A percentile compares a stretch with the other conserved stretches of the same genome.
Evolutionary conservation across 2,888 invertebrate species (phyloP).

Genomic region (Lissonota sp.): DNA sequence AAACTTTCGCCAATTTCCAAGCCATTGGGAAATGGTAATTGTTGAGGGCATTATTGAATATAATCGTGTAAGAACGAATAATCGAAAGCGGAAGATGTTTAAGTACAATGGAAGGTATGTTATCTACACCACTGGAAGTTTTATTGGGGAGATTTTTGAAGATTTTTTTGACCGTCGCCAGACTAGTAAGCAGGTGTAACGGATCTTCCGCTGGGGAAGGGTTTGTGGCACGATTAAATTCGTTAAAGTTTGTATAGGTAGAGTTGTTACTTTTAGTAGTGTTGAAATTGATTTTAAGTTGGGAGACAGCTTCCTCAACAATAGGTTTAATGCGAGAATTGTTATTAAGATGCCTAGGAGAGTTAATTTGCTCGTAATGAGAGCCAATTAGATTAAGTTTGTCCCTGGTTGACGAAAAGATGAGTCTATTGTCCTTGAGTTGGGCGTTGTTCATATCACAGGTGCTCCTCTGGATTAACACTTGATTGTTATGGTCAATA

Average conservation of each 20-base stretch:
- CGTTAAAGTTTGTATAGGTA: conserved; percentile 9
- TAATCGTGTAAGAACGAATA: conserved; percentile 11
- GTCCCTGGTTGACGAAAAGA: neutral
- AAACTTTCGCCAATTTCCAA: conserved; percentile 68
- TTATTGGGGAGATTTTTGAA: conserved; percentile 38
- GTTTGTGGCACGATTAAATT: conserved; percentile 7
- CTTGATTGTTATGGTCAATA: conserved; percentile 18
- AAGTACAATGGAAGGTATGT: conserved; percentile 25
- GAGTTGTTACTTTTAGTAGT: neutral
- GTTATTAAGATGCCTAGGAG: conserved; percentile 38
- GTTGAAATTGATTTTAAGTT: too few relatives aligned
- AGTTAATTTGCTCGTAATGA: conserved; percentile 10
- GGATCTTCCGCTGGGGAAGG: conserved; percentile 1
- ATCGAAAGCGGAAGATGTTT: conserved; percentile 34
- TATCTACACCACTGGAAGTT: conserved; percentile 33
- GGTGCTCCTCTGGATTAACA: neutral
- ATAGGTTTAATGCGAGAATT: neutral
- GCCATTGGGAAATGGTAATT: conserved; percentile 70
- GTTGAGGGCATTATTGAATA: conserved; percentile 66
- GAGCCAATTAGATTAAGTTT: conserved; percentile 43
- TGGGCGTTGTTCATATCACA: conserved; percentile 3
- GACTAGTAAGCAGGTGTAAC: neutral
- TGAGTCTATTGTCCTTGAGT: conserved; percentile 10
- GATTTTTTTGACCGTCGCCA: neutral
- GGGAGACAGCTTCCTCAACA: too few relatives aligned